Evolutionary conservation across 2,888 invertebrate genomes (phyloP).

Genomic region (Lordiphosa fenestrarum): DNA sequence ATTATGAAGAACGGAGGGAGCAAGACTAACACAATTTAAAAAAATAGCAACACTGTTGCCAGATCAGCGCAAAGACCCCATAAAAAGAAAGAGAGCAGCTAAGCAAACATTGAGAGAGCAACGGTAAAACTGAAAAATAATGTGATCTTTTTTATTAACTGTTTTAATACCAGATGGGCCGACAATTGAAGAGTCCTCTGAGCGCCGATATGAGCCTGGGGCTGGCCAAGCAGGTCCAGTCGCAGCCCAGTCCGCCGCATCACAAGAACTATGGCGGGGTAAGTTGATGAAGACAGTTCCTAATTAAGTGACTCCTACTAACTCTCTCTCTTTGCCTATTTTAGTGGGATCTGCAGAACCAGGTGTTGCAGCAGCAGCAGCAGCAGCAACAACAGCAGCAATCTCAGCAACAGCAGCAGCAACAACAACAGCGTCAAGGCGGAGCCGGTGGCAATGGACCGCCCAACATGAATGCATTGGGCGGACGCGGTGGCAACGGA

Average conservation of each 20-base stretch:
- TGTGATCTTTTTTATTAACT: too few relatives aligned
- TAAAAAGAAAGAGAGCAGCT: too few relatives aligned
- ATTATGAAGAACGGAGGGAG: too few relatives aligned
- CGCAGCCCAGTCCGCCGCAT: slow-evolving; percentile 80
- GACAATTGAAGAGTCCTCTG: slow-evolving; percentile 80
- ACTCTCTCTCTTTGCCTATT: not conserved
- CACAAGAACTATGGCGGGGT: slow-evolving; percentile 80
- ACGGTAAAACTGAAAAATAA: too few relatives aligned
- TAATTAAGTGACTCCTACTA: not conserved
- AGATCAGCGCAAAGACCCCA: too few relatives aligned
- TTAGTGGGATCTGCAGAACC: slow-evolving; percentile 79
- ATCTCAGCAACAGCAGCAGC: slow-evolving; percentile 54
- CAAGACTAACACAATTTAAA: too few relatives aligned
- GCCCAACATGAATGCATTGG: slow-evolving; percentile 63
- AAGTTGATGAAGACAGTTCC: slow-evolving; percentile 52
- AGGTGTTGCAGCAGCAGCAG: slow-evolving; percentile 79
- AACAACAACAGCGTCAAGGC: slow-evolving; percentile 60
- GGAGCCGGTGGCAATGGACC: slow-evolving; percentile 56
- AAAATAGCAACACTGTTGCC: too few relatives aligned
- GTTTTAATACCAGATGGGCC: slow-evolving; percentile 74
- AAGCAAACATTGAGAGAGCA: too few relatives aligned
- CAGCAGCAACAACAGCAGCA: slow-evolving; percentile 76
- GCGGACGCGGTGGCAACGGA: slow-evolving; percentile 56
- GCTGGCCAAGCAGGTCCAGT: slow-evolving; percentile 80
- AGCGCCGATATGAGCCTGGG: slow-evolving; percentile 79